Base-by-base conservation (phyloP, 2,888 invertebrate genomes). In the Noctua janthina region DNA sequence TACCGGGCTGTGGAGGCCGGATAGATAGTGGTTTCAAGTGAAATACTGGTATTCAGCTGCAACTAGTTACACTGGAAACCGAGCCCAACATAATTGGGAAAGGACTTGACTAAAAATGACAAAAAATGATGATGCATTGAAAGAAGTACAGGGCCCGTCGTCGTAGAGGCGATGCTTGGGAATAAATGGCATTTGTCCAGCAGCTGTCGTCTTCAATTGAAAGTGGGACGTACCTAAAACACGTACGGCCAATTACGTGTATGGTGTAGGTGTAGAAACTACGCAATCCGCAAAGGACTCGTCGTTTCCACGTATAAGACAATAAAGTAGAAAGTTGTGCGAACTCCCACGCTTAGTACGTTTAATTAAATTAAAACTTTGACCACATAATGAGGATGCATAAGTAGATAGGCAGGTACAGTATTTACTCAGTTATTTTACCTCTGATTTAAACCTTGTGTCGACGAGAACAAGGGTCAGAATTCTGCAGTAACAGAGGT, bases 311-410 rank as follows among this genome's bases (percentile, higher is more conserved):
- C 78, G 76, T 78, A 74, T 20, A 75, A 81, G 67, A 88, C 81
- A 88, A 88, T 83, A 88, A 88, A 86, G 70, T 79, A 83, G 81
- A 86, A 90, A 88, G 90, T 88, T 86, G 43, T 6, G 67, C 74
- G 35, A 73, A 56, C 81, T 80, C 81, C 82, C 87, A 90, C 87
- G 87, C 64, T 74, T 56, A 74, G 62, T 64, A 66, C 74, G 78
- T 79, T 82, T 83, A 84, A 86, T 88, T 83, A 81, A 82, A 83
- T 84, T 82, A 81, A 78, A 86, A 88, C 78, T 86, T 86, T 82
- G 74, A 78, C 82, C 82, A 86, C 77, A 77, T 75, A 67, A 75
- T 23, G 79, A 62, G 75, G 51, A 85, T 75, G 74, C 88, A 77
- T 73, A 59, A 66, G 43, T 46, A 64, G 13, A 15, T 54, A 13